Base-by-base conservation (phyloP, 2,113 vertebrate species). In the Carollia perspicillata region DNA sequence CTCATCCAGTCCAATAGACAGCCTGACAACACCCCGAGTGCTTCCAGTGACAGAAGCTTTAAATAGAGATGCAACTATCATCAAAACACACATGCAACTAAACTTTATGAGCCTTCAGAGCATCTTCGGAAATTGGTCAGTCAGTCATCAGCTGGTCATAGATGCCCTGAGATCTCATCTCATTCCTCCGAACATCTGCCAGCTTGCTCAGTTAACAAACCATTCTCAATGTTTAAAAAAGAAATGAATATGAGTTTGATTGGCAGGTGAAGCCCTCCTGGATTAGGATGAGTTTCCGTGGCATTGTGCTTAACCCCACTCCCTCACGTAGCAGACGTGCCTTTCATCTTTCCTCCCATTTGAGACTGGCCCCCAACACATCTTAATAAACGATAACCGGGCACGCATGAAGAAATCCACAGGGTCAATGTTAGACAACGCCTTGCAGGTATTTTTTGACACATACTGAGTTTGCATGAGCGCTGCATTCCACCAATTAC, bases 41-140 rank as follows among this genome's bases (percentile, higher is more conserved):
- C 97, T 98, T 96, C 81, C 96, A 49, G 96, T 98, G 98, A 98
- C 98, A 98, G 97, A 97, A 97, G 98, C 98, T 98, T 98, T 98
- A 98, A 98, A 98, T 98, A 98, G 97, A 98, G 98, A 98, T 97
- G 97, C 97, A 98, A 98, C 98, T 98, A 98, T 98, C 98, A 98
- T 96, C 98, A 98, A 90, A 98, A 98, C 92, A 97, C 94, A 97
- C 96, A 96, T 53, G 86, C 96, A 98, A 96, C 95, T 97, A 94
- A 98, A 98, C 98, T 98, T 98, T 92, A 98, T 95, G 97, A 98
- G 98, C 93, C 97, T 86, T 97, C 79, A 84, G 6, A 68, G 66
- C 89, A 90, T 96, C 97, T 89, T 95, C 72, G 89, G 93, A 98
- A 98, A 98, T 95, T 95, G 96, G 96, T 92, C 94, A 94, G 96